Conservation (phyloP, 2,888 invertebrate species). For the Teleiodes luculella region DNA sequence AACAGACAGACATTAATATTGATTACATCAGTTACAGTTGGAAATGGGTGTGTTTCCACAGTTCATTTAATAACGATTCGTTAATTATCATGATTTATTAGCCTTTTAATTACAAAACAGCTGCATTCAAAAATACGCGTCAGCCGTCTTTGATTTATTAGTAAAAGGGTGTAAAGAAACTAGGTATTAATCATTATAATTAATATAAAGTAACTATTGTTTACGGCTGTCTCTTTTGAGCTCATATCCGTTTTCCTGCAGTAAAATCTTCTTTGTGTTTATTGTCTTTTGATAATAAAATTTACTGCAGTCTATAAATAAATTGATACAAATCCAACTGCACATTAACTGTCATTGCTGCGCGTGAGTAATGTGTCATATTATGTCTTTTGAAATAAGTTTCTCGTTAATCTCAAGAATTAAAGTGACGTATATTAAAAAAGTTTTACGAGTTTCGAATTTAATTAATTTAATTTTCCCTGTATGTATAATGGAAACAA, state of each 20-base stretch:
- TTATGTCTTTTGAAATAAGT: no score
- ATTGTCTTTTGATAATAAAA: not conserved
- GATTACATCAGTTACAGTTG: not conserved
- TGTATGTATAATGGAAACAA: no score
- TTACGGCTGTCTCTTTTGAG: not conserved
- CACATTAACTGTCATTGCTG: not conserved
- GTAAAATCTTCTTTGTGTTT: not conserved
- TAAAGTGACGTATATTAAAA: no score
- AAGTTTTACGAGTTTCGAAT: no score
- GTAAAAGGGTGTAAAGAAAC: slow-evolving; percentile 4
- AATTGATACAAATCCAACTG: not conserved
- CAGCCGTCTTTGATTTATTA: not conserved
- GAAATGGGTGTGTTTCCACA: slow-evolving; percentile 23
- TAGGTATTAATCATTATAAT: slow-evolving; percentile 1
- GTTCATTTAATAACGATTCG: slow-evolving; percentile 18
- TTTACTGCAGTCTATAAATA: not conserved
- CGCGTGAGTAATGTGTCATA: not conserved
- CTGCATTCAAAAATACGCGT: not conserved
- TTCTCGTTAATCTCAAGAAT: no score
- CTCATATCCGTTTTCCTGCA: not conserved
- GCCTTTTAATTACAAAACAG: slow-evolving; percentile 9
- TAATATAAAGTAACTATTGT: not conserved
- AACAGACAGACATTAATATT: no score
- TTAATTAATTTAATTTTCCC: no score
- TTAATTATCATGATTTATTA: slow-evolving; percentile 16